phyloP scores from a whole-genome alignment of 2,113 vertebrate genomes.

The Copsychus sechellarum region DNA sequence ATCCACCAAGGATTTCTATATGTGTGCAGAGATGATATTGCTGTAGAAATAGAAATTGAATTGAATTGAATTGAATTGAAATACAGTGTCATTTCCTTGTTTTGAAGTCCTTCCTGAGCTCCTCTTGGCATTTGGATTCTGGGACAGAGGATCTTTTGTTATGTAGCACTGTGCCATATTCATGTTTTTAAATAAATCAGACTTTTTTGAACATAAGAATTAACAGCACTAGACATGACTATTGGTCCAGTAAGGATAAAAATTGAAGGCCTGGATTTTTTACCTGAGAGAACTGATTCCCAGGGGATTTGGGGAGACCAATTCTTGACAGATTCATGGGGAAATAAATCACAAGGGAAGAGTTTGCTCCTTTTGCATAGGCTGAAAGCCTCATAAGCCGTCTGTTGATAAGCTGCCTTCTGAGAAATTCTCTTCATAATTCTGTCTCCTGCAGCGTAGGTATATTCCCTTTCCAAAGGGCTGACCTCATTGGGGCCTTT shows the following conservation, averaged over 20 bases:
- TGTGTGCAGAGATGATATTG: neutral
- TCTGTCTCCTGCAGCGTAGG: neutral
- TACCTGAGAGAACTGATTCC: neutral
- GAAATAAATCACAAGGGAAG: neutral
- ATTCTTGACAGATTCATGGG: neutral
- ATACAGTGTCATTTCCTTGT: neutral
- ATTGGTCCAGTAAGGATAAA: neutral
- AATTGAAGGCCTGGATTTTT: neutral
- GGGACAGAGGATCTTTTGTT: neutral
- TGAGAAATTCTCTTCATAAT: neutral
- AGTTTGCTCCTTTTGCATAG: neutral
- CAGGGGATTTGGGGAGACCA: neutral
- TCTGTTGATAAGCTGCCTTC: neutral
- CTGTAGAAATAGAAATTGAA: neutral
- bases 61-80: neutral
- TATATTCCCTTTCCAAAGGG: neutral
- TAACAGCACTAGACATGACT: neutral
- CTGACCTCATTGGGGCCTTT: accelerated
- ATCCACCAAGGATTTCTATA: neutral
- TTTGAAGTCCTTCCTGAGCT: neutral
- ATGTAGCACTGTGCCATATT: neutral
- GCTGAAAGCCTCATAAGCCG: neutral
- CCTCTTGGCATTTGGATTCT: neutral
- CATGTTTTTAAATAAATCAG: neutral
- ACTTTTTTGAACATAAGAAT: neutral